Evolutionary conservation across 2,888 invertebrate genomes (phyloP), one percentile per base, ranked within the genome.

Genomic region (Autographa gamma): DNA sequence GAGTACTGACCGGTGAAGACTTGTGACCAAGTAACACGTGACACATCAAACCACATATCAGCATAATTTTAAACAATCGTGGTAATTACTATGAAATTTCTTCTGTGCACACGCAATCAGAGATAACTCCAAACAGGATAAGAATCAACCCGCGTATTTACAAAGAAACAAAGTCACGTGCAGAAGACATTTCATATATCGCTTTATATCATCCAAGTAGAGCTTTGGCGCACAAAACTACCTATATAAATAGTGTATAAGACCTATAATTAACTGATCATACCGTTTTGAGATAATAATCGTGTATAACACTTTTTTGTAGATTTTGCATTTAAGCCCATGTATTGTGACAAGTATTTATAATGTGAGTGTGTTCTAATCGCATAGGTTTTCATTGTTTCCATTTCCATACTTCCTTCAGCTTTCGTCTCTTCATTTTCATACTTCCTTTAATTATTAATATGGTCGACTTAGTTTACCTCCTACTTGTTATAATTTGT

Each of bases 21-120:
- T 89, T 77, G 71, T 61, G 94, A 95, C 95, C 94, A 94, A 95
- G 84, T 87, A 84, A 88, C 87, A 94, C 93, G 91, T 92, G 88
- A 94, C 95, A 95, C 95, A 95, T 95, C 95, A 95, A 91, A 83
- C 91, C 91, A 95, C 95, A 95, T 95, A 95, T 95, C 95, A 95
- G 90, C 89, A 90, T 91, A 86, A 84, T 85, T 86, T 85, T 88
- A 89, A 89, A 85, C 82, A 87, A 84, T 89, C 83, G 85, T 88
- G 89, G 84, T 88, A 84, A 85, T 85, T 80, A 72, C 66, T 66
- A 68, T 83, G 76, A 80, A 83, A 80, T 78, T 83, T 88, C 86
- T 85, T 87, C 88, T 89, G 89, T 87, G 85, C 85, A 81, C 80
- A 85, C 69, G 71, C 66, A 75, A 62, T 69, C 65, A 74, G 73